These are phyloP conservation scores for Melanotus villosus DNA, from an alignment of 2,888 invertebrate genomes.

Conservation along the genomic window DNA sequence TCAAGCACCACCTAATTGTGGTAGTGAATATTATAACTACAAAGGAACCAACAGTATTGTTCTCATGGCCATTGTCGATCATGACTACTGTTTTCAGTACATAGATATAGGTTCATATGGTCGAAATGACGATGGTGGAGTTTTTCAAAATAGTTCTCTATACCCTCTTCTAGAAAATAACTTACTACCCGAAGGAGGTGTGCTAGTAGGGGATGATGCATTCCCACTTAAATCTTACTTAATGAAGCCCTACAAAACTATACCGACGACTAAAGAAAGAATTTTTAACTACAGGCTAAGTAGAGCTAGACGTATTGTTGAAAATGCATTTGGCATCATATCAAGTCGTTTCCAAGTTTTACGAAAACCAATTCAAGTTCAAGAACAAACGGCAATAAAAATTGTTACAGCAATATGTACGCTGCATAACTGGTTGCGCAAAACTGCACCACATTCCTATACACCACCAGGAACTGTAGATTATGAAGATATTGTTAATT, in stretches of 20 bases:
- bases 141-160: slow-evolving; percentile 4
- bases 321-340: too few species aligned
- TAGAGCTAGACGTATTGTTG: slow-evolving; percentile 1
- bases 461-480: too few species aligned
- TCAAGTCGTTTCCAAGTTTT: too few species aligned
- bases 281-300: too few species aligned
- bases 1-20: slow-evolving; percentile 14
- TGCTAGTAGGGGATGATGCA: slow-evolving; percentile 39
- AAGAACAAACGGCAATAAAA: too few species aligned
- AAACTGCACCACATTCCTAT: too few species aligned
- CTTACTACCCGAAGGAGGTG: too few species aligned
- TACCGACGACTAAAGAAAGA: background rate
- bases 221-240: slow-evolving; percentile 40
- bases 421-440: too few species aligned
- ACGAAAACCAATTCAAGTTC: too few species aligned
- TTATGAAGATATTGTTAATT: too few species aligned
- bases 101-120: slow-evolving; percentile 40
- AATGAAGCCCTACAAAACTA: slow-evolving; percentile 32
- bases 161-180: slow-evolving; percentile 3
- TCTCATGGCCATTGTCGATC: slow-evolving; percentile 44
- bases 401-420: too few species aligned
- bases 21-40: slow-evolving; percentile 36
- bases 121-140: background rate
- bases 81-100: slow-evolving; percentile 39
- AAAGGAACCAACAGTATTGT: slow-evolving; percentile 33